Conservation (phyloP, 1,140 invertebrate species). For the Octopus bimaculoides region DNA sequence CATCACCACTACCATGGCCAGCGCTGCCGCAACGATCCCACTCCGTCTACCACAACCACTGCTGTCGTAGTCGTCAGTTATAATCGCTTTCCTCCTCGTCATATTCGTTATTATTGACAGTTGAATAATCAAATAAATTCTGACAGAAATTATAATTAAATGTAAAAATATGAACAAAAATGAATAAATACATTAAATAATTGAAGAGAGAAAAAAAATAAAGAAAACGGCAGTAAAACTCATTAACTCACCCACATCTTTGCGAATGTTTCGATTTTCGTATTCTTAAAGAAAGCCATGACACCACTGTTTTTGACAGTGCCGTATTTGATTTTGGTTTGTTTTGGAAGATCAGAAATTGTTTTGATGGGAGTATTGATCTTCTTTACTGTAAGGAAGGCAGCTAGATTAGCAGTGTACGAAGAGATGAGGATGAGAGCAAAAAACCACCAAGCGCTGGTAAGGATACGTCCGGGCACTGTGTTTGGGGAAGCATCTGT, state of each 20-base stretch:
- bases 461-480: constrained; percentile 50
- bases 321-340: constrained; percentile 55
- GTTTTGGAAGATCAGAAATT: constrained; percentile 53
- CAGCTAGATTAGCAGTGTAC: constrained; percentile 58
- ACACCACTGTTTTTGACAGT: constrained; percentile 50
- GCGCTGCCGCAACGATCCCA: no score
- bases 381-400: constrained; percentile 56
- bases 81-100: constrained; percentile 54
- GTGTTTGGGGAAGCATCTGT: constrained; percentile 47
- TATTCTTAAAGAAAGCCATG: constrained; percentile 67
- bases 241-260: constrained; percentile 81
- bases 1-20: no score
- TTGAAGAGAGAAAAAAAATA: no score
- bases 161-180: no score
- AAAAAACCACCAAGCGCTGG: constrained; percentile 57
- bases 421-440: constrained; percentile 56
- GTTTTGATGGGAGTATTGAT: constrained; percentile 57
- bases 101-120: no score
- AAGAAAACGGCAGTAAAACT: no score
- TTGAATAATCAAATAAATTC: no score
- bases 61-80: neutral
- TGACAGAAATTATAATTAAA: no score
- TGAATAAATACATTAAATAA: no score
- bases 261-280: constrained; percentile 91
- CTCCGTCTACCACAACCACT: no score